phyloP scores from a whole-genome alignment of 1,140 invertebrate genomes.

The Eueides isabella region DNA sequence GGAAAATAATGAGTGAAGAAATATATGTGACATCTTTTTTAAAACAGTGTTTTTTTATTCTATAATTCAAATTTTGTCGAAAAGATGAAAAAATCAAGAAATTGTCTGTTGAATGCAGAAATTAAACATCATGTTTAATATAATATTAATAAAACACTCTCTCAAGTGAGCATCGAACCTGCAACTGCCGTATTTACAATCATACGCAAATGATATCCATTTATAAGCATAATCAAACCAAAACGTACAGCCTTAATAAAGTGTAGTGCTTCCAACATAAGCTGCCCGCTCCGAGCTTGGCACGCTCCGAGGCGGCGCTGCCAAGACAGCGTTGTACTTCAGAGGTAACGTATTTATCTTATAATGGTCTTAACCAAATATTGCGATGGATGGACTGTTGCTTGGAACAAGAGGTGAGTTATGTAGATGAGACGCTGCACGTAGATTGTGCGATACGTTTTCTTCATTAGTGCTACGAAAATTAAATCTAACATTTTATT shows the following conservation, averaged over 20 bases:
- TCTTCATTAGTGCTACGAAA: too few relatives aligned
- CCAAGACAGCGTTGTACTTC: background rate
- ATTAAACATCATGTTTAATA: too few relatives aligned
- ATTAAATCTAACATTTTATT: too few relatives aligned
- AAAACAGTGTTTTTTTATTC: background rate
- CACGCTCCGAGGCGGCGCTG: conserved; percentile 1
- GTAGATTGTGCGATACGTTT: too few relatives aligned
- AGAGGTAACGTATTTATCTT: conserved; percentile 3
- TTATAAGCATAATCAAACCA: background rate
- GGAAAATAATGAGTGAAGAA: background rate
- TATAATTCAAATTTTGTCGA: too few relatives aligned
- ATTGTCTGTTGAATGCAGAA: too few relatives aligned
- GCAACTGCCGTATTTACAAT: too few relatives aligned
- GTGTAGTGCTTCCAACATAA: background rate
- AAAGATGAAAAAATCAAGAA: too few relatives aligned
- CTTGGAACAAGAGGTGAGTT: background rate
- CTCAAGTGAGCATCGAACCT: too few relatives aligned
- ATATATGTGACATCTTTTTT: background rate
- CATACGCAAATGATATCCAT: background rate
- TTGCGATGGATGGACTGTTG: background rate
- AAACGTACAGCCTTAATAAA: background rate
- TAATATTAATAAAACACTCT: too few relatives aligned
- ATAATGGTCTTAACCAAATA: conserved; percentile 7
- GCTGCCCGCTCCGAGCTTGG: background rate
- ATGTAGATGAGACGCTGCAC: background rate